These are phyloP conservation scores for Trilocha varians DNA, from an alignment of 2,888 invertebrate genomes.

Conservation along the genomic window DNA sequence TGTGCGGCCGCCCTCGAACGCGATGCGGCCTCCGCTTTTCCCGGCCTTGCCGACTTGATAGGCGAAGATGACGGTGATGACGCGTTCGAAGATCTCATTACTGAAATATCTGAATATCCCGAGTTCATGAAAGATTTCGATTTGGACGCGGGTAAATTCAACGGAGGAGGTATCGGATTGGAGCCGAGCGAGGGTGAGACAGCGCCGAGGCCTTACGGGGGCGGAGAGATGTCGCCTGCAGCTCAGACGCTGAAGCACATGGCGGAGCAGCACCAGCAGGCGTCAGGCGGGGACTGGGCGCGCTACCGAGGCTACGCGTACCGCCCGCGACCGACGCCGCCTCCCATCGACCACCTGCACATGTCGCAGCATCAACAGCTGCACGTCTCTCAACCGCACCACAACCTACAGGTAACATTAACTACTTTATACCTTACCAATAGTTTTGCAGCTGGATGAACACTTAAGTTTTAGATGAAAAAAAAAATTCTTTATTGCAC, in stretches of 20 bases:
- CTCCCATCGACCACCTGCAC: constrained; percentile 75
- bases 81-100: constrained; percentile 89
- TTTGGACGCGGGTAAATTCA: constrained; percentile 54
- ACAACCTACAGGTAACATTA: constrained; percentile 81
- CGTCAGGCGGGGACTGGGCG: constrained; percentile 72
- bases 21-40: constrained; percentile 84
- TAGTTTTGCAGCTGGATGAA: too few relatives aligned
- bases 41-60: constrained; percentile 85
- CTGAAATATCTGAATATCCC: constrained; percentile 87
- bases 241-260: constrained; percentile 96
- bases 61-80: constrained; percentile 89
- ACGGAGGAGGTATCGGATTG: constrained; percentile 39
- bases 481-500: too few relatives aligned
- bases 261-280: constrained; percentile 96
- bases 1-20: constrained; percentile 90
- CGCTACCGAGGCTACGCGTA: constrained; percentile 71
- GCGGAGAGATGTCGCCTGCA: constrained; percentile 87
- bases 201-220: constrained; percentile 61
- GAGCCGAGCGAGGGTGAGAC: constrained; percentile 65
- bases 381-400: constrained; percentile 87
- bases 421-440: too few relatives aligned
- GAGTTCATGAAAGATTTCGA: constrained; percentile 91
- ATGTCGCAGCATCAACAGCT: constrained; percentile 92
- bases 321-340: constrained; percentile 54
- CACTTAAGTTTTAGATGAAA: too few relatives aligned